phyloP scores from a whole-genome alignment of 2,797 vertebrate genomes.

The Cetoscarus ocellatus region DNA sequence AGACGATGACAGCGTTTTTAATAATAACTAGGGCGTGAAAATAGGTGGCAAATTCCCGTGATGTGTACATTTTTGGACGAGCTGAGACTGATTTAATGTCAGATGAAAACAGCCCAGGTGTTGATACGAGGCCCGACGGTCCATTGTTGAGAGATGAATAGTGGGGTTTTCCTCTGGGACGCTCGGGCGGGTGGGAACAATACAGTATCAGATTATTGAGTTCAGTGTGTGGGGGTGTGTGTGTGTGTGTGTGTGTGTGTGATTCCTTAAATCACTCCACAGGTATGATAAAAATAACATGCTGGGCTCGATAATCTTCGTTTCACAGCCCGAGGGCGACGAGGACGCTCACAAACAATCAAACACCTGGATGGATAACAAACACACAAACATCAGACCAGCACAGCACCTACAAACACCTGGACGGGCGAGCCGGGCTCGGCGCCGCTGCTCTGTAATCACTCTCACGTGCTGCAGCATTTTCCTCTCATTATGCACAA shows the following conservation, averaged over 20 bases:
- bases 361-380: conserved; percentile 72
- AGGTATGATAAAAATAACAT: conserved; percentile 62
- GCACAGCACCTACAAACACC: conserved; percentile 60
- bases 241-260: conserved; percentile 12
- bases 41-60: neutral
- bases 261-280: conserved; percentile 62
- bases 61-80: neutral
- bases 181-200: conserved; percentile 48
- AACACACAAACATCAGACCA: conserved; percentile 17
- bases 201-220: conserved; percentile 40
- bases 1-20: no score
- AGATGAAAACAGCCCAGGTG: conserved; percentile 13
- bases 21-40: no score
- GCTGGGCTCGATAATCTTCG: conserved; percentile 19
- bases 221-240: conserved; percentile 31
- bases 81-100: neutral
- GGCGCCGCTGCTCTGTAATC: conserved; percentile 70
- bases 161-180: conserved; percentile 42
- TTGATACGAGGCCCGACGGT: conserved; percentile 27
- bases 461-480: conserved; percentile 31
- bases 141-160: conserved; percentile 49
- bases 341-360: conserved; percentile 57
- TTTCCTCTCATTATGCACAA: conserved; percentile 24
- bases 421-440: conserved; percentile 51
- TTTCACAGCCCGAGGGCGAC: conserved; percentile 35